Evolutionary conservation across 2,888 invertebrate genomes (phyloP), one percentile per base, ranked within the genome.

Genomic region (Tetranychus truncatus): DNA sequence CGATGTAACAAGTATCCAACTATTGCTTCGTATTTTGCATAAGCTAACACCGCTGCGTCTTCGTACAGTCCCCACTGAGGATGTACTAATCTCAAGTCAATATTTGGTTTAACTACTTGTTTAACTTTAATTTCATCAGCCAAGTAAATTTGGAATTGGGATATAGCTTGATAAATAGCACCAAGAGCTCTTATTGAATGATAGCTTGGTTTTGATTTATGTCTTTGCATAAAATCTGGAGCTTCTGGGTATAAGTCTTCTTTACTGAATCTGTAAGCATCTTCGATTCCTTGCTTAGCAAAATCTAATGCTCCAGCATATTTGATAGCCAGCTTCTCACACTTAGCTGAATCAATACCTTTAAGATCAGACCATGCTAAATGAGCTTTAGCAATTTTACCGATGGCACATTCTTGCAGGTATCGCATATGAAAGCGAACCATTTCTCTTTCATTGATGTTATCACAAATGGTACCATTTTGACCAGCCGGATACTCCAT

Each of bases 401-500:
- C 79, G 44, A 79, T 77, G 20, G 76, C 79, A 74, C 78, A 78
- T 44, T 77, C 76, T 66, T 77, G 66, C 9, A 79, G 76, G 44
- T 77, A 79, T 7, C 69, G 74, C 15, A 75, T 76, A 18, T 78
- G 74, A 69, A 79, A 79, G 21, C 77, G 66, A 11, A 79, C 75
- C 77, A 79, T 78, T 55, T 79, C 79, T 21, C 73, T 46, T 15
- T 78, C 77, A 74, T 76, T 69, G 15, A 77, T 71, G 1, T 75
- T n/a, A 71, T 77, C 74, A 79, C 80, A 79, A 1, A 79, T 74
- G 55, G 34, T 55, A 24, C 45, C 45, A 75, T 79, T 79, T 18
- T 74, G 45, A 20, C 75, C 72, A 55, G 9, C 55, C 1, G 74
- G 45, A 71, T 81, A 80, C 44, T 81, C 79, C 66, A 83, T 78